These are phyloP conservation scores for Chrysocyon brachyurus DNA, from an alignment of 2,797 vertebrate species.

Conservation along the genomic window DNA sequence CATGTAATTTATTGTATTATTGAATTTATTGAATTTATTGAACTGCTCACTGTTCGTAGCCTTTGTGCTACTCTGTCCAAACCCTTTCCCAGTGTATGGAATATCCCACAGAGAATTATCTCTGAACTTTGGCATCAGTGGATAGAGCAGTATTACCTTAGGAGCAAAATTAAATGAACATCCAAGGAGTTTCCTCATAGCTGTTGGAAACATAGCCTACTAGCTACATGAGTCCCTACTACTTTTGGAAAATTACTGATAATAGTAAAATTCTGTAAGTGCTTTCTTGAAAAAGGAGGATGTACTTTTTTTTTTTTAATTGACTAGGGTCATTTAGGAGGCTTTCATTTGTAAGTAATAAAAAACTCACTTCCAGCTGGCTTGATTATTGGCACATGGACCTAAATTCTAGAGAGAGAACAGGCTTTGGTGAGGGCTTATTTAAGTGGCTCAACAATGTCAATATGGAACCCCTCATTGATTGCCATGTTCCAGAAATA, in stretches of 20 bases:
- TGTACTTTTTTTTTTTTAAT: background rate
- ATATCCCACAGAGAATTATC: background rate
- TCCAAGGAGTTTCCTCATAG: background rate
- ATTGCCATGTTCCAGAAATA: background rate
- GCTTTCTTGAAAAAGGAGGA: background rate
- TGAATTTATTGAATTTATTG: no score
- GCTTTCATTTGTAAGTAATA: background rate
- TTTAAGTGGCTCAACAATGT: background rate
- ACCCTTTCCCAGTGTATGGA: background rate
- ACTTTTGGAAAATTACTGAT: background rate
- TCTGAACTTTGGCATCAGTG: background rate
- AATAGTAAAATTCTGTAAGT: background rate
- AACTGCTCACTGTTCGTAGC: background rate
- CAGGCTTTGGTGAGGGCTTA: background rate
- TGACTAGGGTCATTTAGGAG: background rate
- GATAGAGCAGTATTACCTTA: background rate
- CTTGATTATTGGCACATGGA: background rate
- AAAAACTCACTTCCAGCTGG: background rate
- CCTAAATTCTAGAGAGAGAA: background rate
- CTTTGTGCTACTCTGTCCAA: background rate
- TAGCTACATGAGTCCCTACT: background rate
- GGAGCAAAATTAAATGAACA: background rate
- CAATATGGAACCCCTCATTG: accelerated
- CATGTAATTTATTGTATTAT: background rate
- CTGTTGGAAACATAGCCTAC: background rate